A percentile compares a stretch with the other conserved stretches of the same genome.
Evolutionary conservation across 2,797 vertebrate genomes (phyloP).

Genomic region (Rallus crepitans): DNA sequence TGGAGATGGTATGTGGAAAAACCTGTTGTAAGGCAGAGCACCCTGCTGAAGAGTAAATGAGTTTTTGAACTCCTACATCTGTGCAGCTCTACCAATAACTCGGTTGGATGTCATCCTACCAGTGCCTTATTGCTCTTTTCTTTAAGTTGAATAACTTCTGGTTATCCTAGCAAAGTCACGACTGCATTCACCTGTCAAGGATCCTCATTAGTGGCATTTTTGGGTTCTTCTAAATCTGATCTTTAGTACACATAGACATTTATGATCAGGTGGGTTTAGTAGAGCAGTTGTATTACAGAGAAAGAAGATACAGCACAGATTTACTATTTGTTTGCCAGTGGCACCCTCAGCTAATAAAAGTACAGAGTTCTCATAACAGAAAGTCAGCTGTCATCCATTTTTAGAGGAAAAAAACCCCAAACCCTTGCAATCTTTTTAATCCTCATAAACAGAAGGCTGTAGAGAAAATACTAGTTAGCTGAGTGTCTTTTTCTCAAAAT

Average conservation of each 20-base stretch:
- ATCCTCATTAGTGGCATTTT: not conserved
- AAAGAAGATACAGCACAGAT: not conserved
- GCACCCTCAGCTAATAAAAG: not conserved
- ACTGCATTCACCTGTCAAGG: not conserved
- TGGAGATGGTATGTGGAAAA: not conserved
- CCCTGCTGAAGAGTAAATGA: constrained; percentile 1
- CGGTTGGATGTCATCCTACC: not conserved
- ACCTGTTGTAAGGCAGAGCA: not conserved
- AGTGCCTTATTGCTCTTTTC: constrained; percentile 5
- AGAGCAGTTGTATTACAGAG: not conserved
- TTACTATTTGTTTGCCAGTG: not conserved
- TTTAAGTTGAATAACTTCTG: not conserved
- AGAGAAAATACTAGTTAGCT: not conserved
- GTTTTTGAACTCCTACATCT: not conserved
- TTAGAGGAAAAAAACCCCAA: not conserved
- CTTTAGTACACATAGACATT: not conserved
- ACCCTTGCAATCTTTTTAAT: not conserved
- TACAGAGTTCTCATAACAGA: not conserved
- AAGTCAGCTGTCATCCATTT: constrained; percentile 13
- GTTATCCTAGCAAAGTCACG: not conserved
- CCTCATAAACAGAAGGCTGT: not conserved
- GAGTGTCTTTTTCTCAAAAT: constrained; percentile 3
- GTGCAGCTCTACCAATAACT: not conserved
- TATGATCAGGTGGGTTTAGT: not conserved
- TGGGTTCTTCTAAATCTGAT: not conserved